Base-by-base conservation (phyloP, 1,140 invertebrate genomes). In the Fopius arisanus region DNA sequence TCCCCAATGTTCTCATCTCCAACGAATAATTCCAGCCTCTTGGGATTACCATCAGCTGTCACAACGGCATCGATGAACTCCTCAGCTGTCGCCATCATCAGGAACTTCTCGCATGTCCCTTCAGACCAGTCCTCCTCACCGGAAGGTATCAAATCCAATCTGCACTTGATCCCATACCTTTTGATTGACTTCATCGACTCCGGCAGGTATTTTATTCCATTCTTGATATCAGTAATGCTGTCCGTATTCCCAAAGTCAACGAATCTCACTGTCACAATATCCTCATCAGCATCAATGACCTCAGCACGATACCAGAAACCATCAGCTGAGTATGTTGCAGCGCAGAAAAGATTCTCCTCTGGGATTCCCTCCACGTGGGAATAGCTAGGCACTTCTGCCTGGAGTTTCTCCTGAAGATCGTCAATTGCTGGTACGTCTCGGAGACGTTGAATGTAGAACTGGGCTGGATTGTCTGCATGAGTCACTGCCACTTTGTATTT, bases 211-310 rank as follows among this genome's bases (percentile, higher is more conserved):
- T 92, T 93, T 0, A 94, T 87, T 9, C 90, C 81, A 14, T 86
- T 86, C 10, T 88, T 87, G 67, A 91, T 92, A 40, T 91, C 88
- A 0, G 93, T 21, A 9, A 73, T 88, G 0, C 92, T 89, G 78
- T 94, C 93, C 0, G 92, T 93, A 75, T 94, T 94, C 6, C 96
- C 96, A 81, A 92, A 96, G 81, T 97, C 96, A 3, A 96, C 91
- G 80, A 95, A 96, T 28, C 92, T 89, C 0, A 96, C 91, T 0
- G 93, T 93, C 12, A 91, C 93, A 23, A 93, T 91, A 65, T 92
- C 92, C 10, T 89, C 88, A 74, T 92, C 91, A 0, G 90, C 89
- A 77, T 95, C 93, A 1, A 94, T 88, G n/a, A 96, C 92, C 77
- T 92, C 90, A 0, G 94, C 94, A 76, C 95, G 88, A 79, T 96